These are phyloP conservation scores for Aphis craccivora DNA, from an alignment of 1,140 invertebrate genomes.

Conservation along the genomic window DNA sequence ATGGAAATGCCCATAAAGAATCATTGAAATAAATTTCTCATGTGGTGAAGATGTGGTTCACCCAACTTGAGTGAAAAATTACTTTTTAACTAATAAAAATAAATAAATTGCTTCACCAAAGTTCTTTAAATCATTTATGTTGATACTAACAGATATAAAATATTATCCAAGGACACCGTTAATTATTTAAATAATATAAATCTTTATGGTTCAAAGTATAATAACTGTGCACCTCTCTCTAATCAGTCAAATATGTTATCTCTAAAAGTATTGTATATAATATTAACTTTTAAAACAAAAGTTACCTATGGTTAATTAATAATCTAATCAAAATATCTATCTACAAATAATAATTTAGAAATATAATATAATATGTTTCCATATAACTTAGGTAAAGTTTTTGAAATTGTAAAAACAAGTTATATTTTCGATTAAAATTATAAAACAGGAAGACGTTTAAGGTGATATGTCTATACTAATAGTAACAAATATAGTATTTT, in stretches of 20 bases:
- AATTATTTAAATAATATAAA: slow-evolving; percentile 43
- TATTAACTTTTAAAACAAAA: background rate
- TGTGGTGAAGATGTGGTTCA: background rate
- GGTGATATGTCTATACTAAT: slow-evolving; percentile 51
- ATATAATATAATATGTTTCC: background rate
- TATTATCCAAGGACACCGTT: background rate
- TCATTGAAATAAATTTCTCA: slow-evolving; percentile 1
- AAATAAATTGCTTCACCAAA: background rate
- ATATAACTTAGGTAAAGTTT: slow-evolving; percentile 43
- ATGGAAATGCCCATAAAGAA: slow-evolving; percentile 30
- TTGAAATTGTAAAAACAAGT: background rate
- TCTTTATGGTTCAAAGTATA: slow-evolving; percentile 20
- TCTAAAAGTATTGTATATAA: slow-evolving; percentile 23
- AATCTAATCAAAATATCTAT: slow-evolving; percentile 36
- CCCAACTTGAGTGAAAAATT: background rate
- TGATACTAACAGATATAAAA: background rate
- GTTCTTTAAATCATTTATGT: background rate
- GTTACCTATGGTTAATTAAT: background rate
- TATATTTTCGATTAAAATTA: background rate
- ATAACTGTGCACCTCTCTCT: slow-evolving; percentile 34
- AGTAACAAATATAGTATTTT: slow-evolving; percentile 25
- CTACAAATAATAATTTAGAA: slow-evolving; percentile 22
- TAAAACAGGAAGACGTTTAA: slow-evolving; percentile 51
- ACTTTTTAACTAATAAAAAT: slow-evolving; percentile 14
- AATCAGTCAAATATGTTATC: slow-evolving; percentile 46